Evolutionary conservation across 37 sponge, comb jelly and placozoan genomes (phyloP), one percentile per base, ranked within the genome.

Genomic region (Axinella damicornis): DNA sequence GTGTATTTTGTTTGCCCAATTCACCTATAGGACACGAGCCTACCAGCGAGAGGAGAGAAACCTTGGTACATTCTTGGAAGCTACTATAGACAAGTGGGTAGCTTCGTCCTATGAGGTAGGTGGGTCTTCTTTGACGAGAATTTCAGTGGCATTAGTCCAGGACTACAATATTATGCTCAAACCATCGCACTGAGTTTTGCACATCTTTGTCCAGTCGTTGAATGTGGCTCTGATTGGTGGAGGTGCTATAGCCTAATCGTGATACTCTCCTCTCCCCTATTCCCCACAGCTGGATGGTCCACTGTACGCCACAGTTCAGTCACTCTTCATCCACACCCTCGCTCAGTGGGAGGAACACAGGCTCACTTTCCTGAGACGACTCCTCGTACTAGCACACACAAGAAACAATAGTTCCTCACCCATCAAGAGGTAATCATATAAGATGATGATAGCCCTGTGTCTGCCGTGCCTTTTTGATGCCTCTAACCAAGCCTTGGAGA

Each of bases 211-310:
- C 22, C 21, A 40, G 2, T 73, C 53, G n/a, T n/a, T n/a, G n/a
- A n/a, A n/a, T n/a, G n/a, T n/a, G n/a, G n/a, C n/a, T n/a, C n/a
- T n/a, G n/a, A n/a, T 53, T 53, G 28, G 15, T 73, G 24, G 24
- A 21, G 22, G 37, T 40, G 13, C 35, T 71, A 71, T 71, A 21
- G 54, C 28, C 67, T 71, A 73, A 19, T 20, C 37, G 22, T 25
- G 30, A 30, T 69, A 21, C 69, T 12, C 6, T 31, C 27, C 20
- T 33, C 33, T 5, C 16, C 16, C 19, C 0, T 36, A 36, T 52
- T 28, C 80, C 2, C 55, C 40, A 46, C 24, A 95, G 96, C 58
- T 95, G 67, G 93, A 95, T 16, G 90, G 96, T 32, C 87, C 96
- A 0, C 62, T 63, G 68, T 83, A 92, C 57, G 34, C 35, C 5